A percentile compares a stretch with the other conserved stretches of the same genome.
These are phyloP conservation scores for Plotosus lineatus DNA, from an alignment of 2,113 vertebrate species.

Conservation along the genomic window DNA sequence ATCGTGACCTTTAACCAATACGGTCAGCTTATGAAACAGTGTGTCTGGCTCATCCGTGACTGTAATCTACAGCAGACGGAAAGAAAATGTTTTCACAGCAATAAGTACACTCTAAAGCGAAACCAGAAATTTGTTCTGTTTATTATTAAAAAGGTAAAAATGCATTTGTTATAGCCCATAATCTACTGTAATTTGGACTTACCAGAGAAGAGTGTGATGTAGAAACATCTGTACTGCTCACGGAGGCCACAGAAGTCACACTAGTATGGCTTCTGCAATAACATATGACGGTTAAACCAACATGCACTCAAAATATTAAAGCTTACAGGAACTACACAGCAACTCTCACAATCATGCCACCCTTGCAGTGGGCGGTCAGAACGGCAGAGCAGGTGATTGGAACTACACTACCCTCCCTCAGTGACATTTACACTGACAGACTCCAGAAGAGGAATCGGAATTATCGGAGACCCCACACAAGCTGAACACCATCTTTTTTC, in stretches of 20 bases:
- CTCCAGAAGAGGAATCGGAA: too few relatives aligned
- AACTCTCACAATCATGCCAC: too few relatives aligned
- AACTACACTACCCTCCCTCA: too few relatives aligned
- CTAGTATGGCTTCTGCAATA: conserved; percentile 49
- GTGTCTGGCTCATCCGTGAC: conserved; percentile 85
- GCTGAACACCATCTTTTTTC: too few relatives aligned
- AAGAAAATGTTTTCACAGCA: background rate
- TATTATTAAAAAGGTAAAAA: background rate
- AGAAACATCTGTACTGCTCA: conserved; percentile 55
- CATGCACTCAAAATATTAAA: too few relatives aligned
- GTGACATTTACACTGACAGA: too few relatives aligned
- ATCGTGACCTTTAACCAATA: conserved; percentile 92
- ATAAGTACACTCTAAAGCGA: background rate
- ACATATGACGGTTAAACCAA: background rate
- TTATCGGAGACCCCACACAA: too few relatives aligned
- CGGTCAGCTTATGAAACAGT: conserved; percentile 82
- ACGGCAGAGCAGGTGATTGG: too few relatives aligned
- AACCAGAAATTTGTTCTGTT: background rate
- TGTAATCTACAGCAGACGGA: conserved; percentile 73
- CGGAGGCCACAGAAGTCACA: conserved; percentile 45
- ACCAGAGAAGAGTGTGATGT: conserved; percentile 55
- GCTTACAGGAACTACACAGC: too few relatives aligned
- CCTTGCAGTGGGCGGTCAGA: too few relatives aligned
- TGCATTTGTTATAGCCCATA: background rate
- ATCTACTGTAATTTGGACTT: conserved; percentile 40